These are phyloP conservation scores for Chirona hameri DNA, from an alignment of 2,888 invertebrate genomes.

Conservation along the genomic window DNA sequence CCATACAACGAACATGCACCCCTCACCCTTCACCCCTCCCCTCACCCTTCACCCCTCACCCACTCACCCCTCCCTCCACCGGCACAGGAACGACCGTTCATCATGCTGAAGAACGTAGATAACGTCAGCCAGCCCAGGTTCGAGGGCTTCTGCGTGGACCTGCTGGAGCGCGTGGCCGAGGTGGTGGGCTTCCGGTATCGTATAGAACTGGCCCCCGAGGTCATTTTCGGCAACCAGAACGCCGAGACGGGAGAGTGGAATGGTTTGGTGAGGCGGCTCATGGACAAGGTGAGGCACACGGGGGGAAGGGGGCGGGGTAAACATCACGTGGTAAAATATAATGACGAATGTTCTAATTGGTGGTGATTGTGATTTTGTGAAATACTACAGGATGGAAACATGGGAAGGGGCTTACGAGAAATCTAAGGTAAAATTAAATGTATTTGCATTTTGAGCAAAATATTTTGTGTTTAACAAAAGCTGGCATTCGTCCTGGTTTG, in stretches of 20 bases:
- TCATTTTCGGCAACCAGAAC: constrained; percentile 83
- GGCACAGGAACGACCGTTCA: constrained; percentile 42
- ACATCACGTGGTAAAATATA: too few species aligned
- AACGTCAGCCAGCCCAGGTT: constrained; percentile 61
- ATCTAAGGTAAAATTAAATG: too few species aligned
- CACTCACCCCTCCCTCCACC: not conserved
- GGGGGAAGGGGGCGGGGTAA: too few species aligned
- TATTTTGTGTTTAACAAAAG: too few species aligned
- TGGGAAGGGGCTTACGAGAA: too few species aligned
- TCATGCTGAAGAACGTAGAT: constrained; percentile 41
- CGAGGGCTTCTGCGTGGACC: constrained; percentile 75
- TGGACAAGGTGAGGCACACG: constrained; percentile 65
- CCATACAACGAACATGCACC: not conserved
- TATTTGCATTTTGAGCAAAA: too few species aligned
- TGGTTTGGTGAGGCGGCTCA: constrained; percentile 79
- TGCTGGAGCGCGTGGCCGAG: constrained; percentile 49
- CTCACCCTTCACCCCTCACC: not conserved
- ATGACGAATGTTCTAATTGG: too few species aligned
- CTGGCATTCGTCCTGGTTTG: too few species aligned
- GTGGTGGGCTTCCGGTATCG: constrained; percentile 61
- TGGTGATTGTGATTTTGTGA: too few species aligned
- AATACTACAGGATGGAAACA: too few species aligned
- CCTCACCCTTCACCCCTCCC: not conserved
- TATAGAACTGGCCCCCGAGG: constrained; percentile 77
- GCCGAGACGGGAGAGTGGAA: constrained; percentile 86